A percentile compares a stretch with the other conserved stretches of the same genome.
Evolutionary conservation across 2,888 invertebrate species (phyloP).

Genomic region (Melangyna quadrimaculata): DNA sequence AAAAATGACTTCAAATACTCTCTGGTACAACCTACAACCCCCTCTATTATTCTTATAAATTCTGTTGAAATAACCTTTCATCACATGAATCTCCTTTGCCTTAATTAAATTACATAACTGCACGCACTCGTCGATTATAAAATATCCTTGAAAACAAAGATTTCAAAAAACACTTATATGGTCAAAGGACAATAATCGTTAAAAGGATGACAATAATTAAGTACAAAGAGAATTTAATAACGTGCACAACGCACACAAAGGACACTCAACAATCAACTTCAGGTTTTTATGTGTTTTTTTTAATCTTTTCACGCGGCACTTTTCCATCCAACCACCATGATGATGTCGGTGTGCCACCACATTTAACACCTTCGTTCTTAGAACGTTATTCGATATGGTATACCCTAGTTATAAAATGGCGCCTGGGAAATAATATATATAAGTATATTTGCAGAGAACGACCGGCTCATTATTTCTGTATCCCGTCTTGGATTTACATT

Average conservation of each 20-base stretch:
- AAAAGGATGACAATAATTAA: slow-evolving; percentile 49
- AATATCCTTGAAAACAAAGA: slow-evolving; percentile 41
- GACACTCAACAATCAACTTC: slow-evolving; percentile 24
- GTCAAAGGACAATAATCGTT: slow-evolving; percentile 32
- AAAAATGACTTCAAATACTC: no score
- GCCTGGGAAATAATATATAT: not conserved
- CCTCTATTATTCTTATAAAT: not conserved
- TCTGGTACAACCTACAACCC: no score
- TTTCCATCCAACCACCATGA: not conserved
- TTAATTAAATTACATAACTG: slow-evolving; percentile 48
- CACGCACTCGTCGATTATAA: slow-evolving; percentile 49
- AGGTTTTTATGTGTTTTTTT: slow-evolving; percentile 20
- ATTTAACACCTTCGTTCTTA: slow-evolving; percentile 49
- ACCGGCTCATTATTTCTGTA: slow-evolving; percentile 57
- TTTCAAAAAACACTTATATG: slow-evolving; percentile 14
- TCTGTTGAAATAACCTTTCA: not conserved
- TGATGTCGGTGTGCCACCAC: no score
- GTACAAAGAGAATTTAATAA: slow-evolving; percentile 58
- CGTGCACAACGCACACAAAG: slow-evolving; percentile 36
- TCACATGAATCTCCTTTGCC: not conserved
- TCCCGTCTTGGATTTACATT: not conserved
- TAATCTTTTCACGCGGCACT: slow-evolving; percentile 14
- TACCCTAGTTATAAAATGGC: slow-evolving; percentile 12
- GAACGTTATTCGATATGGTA: not conserved
- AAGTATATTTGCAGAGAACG: not conserved